phyloP scores from a whole-genome alignment of 2,113 vertebrate species.

The Lagopus leucura region DNA sequence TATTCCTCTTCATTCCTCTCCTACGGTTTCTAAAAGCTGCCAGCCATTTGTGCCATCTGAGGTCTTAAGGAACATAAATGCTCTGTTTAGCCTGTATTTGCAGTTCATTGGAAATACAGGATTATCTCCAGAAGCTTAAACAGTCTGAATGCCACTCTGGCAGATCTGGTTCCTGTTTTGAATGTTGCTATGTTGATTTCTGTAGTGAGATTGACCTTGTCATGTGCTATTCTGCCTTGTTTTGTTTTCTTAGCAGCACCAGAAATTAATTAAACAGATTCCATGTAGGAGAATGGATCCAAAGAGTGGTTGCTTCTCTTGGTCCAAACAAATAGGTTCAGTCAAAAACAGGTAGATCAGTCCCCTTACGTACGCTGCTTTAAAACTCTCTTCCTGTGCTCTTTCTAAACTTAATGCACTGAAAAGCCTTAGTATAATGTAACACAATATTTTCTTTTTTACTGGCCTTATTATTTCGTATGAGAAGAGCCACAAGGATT shows the following conservation, averaged over 20 bases:
- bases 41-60: not conserved
- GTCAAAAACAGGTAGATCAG: not conserved
- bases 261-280: conserved; percentile 73
- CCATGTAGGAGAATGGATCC: conserved; percentile 49
- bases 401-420: not conserved
- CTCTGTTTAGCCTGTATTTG: conserved; percentile 6
- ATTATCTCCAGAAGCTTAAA: conserved; percentile 35
- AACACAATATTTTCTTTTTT: not conserved
- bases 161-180: not conserved
- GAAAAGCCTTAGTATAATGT: not conserved
- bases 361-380: not conserved
- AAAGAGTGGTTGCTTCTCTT: conserved; percentile 62
- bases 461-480: not conserved
- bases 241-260: not conserved
- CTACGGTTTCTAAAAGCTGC: not conserved
- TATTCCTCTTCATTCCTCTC: not conserved
- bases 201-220: not conserved
- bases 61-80: not conserved
- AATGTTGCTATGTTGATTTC: not conserved
- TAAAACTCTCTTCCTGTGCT: not conserved
- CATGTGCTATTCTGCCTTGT: not conserved
- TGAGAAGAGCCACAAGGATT: not conserved
- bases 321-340: conserved; percentile 57
- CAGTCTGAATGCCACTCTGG: not conserved
- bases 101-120: not conserved